These are phyloP conservation scores for Asobara japonica DNA, from an alignment of 1,140 invertebrate species.

Conservation along the genomic window DNA sequence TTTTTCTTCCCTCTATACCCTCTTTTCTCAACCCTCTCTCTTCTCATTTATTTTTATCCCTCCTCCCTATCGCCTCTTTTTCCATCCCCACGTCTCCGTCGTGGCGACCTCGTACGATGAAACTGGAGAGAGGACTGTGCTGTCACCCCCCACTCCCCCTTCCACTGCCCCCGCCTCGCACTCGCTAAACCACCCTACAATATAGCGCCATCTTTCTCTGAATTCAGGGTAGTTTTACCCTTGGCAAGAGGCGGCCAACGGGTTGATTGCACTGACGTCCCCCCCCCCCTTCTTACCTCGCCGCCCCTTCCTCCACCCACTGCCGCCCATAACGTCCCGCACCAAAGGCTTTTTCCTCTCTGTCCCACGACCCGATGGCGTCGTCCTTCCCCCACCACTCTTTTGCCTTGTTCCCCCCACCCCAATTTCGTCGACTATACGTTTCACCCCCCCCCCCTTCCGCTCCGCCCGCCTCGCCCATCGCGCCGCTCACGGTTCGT, in stretches of 20 bases:
- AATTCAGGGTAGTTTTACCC: constrained; percentile 62
- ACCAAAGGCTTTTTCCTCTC: constrained; percentile 26
- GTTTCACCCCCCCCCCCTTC: constrained; percentile 24
- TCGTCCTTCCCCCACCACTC: constrained; percentile 39
- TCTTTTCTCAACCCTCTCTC: constrained; percentile 36
- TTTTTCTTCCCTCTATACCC: constrained; percentile 27
- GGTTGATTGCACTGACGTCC: constrained; percentile 64
- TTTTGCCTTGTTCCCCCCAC: constrained; percentile 36
- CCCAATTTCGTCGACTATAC: constrained; percentile 27
- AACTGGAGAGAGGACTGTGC: constrained; percentile 21
- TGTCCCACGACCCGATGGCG: constrained; percentile 32
- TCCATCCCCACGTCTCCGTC: constrained; percentile 38
- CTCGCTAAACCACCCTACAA: no score
- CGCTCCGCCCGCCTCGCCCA: constrained; percentile 15
- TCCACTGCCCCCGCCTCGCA: neutral
- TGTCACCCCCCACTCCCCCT: constrained; percentile 10
- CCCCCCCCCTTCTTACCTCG: constrained; percentile 32
- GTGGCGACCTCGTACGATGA: constrained; percentile 41
- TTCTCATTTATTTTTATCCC: constrained; percentile 19
- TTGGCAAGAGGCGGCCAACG: constrained; percentile 52
- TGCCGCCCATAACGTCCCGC: constrained; percentile 27
- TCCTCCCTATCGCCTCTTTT: constrained; percentile 26
- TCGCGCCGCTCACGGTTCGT: neutral
- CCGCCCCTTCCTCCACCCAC: constrained; percentile 32
- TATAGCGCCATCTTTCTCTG: constrained; percentile 46